Percentiles rank a stretch among this genome's conserved stretches.
Conservation (phyloP, 2,113 vertebrate genomes). For the Xenopus borealis region DNA sequence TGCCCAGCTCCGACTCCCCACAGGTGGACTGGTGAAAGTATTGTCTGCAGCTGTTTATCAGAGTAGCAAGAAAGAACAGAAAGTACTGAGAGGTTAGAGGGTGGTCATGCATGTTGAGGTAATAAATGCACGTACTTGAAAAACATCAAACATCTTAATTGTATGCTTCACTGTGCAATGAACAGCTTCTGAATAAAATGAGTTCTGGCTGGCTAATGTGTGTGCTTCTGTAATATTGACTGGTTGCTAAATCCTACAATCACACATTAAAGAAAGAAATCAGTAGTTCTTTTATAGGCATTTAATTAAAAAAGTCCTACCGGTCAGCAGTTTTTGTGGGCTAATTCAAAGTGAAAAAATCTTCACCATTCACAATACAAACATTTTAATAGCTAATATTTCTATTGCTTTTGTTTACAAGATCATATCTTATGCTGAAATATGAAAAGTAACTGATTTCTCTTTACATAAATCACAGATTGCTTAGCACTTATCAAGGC, state of each 20-base stretch:
- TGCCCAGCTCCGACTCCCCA: conserved; percentile 2
- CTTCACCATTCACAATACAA: no score
- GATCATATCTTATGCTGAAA: no score
- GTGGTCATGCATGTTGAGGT: conserved; percentile 26
- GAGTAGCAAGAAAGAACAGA: conserved; percentile 22
- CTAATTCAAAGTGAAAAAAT: no score
- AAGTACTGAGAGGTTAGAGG: conserved; percentile 28
- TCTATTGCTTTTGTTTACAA: no score
- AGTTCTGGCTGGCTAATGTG: conserved; percentile 42
- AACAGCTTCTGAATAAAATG: conserved; percentile 43
- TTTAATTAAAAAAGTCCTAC: no score
- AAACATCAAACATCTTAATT: neutral
- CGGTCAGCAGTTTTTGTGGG: no score
- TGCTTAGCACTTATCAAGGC: no score
- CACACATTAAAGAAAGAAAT: no score
- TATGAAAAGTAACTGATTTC: no score
- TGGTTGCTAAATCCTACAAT: conserved; percentile 46
- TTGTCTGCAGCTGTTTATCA: conserved; percentile 32
- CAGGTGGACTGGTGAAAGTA: conserved; percentile 11
- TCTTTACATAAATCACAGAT: no score
- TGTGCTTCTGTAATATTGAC: conserved; percentile 18
- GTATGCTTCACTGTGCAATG: conserved; percentile 1
- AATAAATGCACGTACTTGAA: conserved; percentile 7
- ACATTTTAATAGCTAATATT: no score
- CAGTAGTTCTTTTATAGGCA: no score